A percentile compares a stretch with the other conserved stretches of the same genome.
These are phyloP conservation scores for Diacarnus erythraeanus DNA, from an alignment of 37 sponge, comb jelly and placozoan species.

Conservation along the genomic window DNA sequence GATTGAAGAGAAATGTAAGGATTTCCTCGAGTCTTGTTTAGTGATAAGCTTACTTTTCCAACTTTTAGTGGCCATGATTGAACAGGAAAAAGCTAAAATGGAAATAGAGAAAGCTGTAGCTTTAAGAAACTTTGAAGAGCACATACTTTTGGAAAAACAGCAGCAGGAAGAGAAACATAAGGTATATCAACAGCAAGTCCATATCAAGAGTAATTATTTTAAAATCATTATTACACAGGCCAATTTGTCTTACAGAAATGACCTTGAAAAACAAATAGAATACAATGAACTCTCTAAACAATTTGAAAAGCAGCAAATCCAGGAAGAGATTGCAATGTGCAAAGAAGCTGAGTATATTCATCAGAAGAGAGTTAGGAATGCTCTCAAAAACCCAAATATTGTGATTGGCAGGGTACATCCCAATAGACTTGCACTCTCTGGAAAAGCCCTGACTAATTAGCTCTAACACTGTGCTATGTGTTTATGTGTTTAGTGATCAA, in stretches of 20 bases:
- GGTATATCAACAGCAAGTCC: constrained; percentile 16
- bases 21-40: no score
- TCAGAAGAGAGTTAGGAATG: constrained; percentile 45
- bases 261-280: constrained; percentile 73
- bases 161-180: constrained; percentile 53
- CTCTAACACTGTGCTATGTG: background rate
- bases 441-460: constrained; percentile 2
- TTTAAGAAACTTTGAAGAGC: constrained; percentile 70
- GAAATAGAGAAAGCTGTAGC: constrained; percentile 55
- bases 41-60: background rate
- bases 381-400: constrained; percentile 30
- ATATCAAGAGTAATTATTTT: background rate
- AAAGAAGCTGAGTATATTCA: constrained; percentile 60
- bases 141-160: constrained; percentile 64
- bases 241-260: constrained; percentile 45
- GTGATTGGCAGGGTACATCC: constrained; percentile 57
- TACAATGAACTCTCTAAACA: constrained; percentile 40
- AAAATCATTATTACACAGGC: constrained; percentile 9
- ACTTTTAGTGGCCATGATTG: constrained; percentile 48
- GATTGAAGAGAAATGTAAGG: constrained; percentile 75
- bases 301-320: constrained; percentile 31
- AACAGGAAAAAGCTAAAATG: constrained; percentile 54
- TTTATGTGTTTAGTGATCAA: no score
- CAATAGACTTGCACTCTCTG: constrained; percentile 16
- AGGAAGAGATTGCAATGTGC: constrained; percentile 53